Evolutionary conservation across 1,140 invertebrate species (phyloP).

Genomic region (Pogonomyrmex californicus): DNA sequence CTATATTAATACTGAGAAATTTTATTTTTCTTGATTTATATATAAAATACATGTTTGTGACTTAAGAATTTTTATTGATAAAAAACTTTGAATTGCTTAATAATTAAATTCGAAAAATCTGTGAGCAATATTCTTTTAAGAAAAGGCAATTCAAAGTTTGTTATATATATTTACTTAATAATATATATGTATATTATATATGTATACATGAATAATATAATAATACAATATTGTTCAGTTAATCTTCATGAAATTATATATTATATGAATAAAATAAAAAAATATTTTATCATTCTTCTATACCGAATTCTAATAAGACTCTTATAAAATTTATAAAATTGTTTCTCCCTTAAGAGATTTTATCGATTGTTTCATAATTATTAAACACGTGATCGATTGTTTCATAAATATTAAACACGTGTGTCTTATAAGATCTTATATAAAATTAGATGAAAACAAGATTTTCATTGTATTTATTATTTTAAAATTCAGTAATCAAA

Average conservation of each 20-base stretch:
- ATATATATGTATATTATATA: not conserved
- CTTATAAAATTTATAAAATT: not conserved
- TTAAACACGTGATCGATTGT: constrained; percentile 1
- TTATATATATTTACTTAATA: not conserved
- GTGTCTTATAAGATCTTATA: not conserved
- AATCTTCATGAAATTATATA: constrained; percentile 56
- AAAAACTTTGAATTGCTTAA: not conserved
- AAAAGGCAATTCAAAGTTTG: constrained; percentile 7
- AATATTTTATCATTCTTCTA: not conserved
- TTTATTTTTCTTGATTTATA: not conserved
- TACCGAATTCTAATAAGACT: not conserved
- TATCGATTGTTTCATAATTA: not conserved
- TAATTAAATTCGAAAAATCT: not conserved
- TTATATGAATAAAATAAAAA: constrained; percentile 25
- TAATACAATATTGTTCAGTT: constrained; percentile 35
- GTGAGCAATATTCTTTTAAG: not conserved
- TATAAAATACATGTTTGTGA: not conserved
- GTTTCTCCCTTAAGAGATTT: not conserved
- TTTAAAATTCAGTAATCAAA: not conserved
- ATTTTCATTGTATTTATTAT: not conserved
- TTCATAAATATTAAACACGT: not conserved
- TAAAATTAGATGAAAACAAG: not conserved
- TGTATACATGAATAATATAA: not conserved
- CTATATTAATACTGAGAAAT: constrained; percentile 6
- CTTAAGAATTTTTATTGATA: constrained; percentile 7